Base-by-base conservation (phyloP, 2,888 invertebrate species). In the Calliopum simillimum region DNA sequence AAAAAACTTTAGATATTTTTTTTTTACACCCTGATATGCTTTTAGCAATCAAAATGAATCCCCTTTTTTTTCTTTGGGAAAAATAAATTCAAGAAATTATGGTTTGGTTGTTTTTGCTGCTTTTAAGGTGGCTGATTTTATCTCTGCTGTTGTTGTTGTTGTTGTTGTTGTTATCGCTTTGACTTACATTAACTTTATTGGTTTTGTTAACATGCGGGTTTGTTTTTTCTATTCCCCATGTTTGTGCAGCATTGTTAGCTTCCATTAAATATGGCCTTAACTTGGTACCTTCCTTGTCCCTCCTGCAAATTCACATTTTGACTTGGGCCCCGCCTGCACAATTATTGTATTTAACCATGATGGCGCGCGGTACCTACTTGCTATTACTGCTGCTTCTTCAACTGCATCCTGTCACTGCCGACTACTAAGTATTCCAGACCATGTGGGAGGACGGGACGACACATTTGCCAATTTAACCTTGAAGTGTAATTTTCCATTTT, bases 401-500 rank as follows among this genome's bases (percentile, higher is more conserved):
- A 33, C 33, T 33, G 33, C 33, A 33, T 33, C 8, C 5, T 8
- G 33, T 33, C 33, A 8, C n/a, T n/a, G 33, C 2, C 33, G 33
- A 33, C 33, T 33, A n/a, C n/a, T n/a, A n/a, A n/a, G n/a, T n/a
- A 33, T 33, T 33, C 33, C 33, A 8, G 33, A 16, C 14, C 2
- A 51, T 16, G 51, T 51, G 19, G 51, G 21, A 51, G 51, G 51
- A 21, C 46, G 13, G 11, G 46, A 46, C n/a, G 49, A n/a, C n/a
- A 16, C n/a, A 49, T 49, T 49, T 49, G 16, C 55, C 23, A 33
- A 16, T 44, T 16, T 14, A 66, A 46, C 66, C 66, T 66, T 66
- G 66, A 66, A 66, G 56, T 46, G 33, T 58, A 66, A 66, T 56
- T 44, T 56, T 66, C 56, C 58, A 13, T 46, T 33, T 66, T 66